Evolutionary conservation across 2,113 vertebrate species (phyloP).

Genomic region (Phainopepla nitens): DNA sequence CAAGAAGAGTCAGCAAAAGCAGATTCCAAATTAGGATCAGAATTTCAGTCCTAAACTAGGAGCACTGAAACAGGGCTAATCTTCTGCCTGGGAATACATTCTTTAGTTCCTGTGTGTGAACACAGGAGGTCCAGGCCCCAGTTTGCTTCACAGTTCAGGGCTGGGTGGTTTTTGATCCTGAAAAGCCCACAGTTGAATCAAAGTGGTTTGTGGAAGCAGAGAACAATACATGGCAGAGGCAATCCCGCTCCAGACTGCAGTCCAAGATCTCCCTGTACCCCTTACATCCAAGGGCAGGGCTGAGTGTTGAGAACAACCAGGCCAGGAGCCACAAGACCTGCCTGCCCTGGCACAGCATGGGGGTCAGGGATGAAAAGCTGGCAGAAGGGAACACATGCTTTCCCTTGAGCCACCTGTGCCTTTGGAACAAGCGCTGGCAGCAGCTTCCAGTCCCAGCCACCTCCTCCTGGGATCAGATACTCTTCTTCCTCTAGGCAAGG

Average conservation of each 20-base stretch:
- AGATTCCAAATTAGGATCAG: not conserved
- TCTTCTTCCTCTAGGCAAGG: not conserved
- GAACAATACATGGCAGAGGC: not conserved
- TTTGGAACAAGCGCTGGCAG: not conserved
- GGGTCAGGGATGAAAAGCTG: fast-evolving
- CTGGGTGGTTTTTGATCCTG: not conserved
- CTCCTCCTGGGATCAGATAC: not conserved
- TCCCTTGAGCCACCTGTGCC: not conserved
- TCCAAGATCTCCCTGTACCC: not conserved
- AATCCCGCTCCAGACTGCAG: not conserved
- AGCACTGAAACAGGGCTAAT: not conserved
- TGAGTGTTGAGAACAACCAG: not conserved
- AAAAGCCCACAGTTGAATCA: not conserved
- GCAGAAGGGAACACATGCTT: not conserved
- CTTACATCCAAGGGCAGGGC: not conserved
- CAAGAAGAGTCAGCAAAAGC: not conserved
- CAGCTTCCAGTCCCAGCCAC: not conserved
- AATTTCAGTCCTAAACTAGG: not conserved
- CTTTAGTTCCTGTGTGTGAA: not conserved
- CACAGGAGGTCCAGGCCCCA: not conserved
- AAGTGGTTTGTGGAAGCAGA: not conserved
- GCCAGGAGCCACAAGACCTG: not conserved
- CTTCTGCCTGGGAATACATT: not conserved
- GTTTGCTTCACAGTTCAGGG: not conserved
- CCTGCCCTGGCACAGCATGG: not conserved